Base-by-base conservation (phyloP, 2,888 invertebrate genomes). In the Barypeithes pellucidus region DNA sequence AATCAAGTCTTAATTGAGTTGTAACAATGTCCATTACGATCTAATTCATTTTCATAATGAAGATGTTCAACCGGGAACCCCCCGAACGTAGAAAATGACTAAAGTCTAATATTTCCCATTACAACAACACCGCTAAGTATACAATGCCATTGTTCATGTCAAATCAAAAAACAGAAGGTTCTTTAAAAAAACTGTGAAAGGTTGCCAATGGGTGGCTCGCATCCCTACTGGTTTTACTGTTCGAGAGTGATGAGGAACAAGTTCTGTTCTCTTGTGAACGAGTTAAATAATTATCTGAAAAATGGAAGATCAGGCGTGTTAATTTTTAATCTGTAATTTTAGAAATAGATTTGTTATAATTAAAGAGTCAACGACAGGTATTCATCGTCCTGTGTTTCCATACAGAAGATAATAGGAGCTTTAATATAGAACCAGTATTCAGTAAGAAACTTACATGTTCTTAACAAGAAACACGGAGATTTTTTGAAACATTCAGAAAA, bases 131-230 rank as follows among this genome's bases (percentile, higher is more conserved):
- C 54, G 54, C 65, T 66, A 66, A 66, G 16, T 66, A 66, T 66
- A 66, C 22, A 66, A 11, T 18, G 52, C 41, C 24, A 20, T 39
- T 41, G 57, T 41, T 33, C 67, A 47, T 14, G 33, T 68, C 45
- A 36, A 24, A 47, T 60, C 43, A 61, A 39, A n/a, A 29, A 36
- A 36, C 65, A 54, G 39, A 54, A 66, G 22, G 36, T 41, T 66
- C 33, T n/a, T 7, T 63, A 62, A 45, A 60, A 54, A 68, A 68
- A 60, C 39, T 60, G 14, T 61, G 22, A 60, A 66, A 72, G 52
- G 41, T 50, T 52, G 41, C 59, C 71, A 50, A 66, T 72, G 71
- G 71, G 71, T 72, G 71, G 71, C 50, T 24, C 8, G 71, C 11
- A 11, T 66, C 71, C 71, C 73, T 50, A 65, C 65, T 16, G 63